Evolutionary conservation across 2,113 vertebrate genomes (phyloP).

Genomic region (Scytalopus superciliaris): DNA sequence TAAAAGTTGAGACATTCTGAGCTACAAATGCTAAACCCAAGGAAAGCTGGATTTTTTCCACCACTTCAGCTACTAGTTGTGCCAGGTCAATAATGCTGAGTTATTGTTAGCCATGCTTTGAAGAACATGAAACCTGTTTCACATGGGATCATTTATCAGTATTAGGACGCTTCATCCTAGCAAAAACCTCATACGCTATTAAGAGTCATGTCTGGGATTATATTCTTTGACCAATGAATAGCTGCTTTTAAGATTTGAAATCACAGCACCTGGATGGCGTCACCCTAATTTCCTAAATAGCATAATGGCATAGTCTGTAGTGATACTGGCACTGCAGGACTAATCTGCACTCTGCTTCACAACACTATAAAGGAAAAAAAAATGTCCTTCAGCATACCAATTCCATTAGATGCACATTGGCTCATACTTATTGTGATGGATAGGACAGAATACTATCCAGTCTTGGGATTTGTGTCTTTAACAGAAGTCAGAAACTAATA

Average conservation of each 20-base stretch:
- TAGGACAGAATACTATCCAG: background rate
- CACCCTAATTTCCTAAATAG: background rate
- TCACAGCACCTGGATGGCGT: background rate
- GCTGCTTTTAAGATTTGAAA: background rate
- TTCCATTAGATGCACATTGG: accelerated
- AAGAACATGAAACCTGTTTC: background rate
- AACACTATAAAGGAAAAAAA: background rate
- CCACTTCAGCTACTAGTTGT: background rate
- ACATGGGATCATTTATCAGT: background rate
- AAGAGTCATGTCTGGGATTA: background rate
- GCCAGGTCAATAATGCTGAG: background rate
- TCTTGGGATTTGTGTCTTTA: background rate
- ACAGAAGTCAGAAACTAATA: background rate
- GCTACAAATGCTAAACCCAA: background rate
- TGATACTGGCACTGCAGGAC: background rate
- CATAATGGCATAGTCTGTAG: background rate
- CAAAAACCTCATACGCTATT: background rate
- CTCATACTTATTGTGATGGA: background rate
- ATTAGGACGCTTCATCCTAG: background rate
- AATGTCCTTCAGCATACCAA: background rate
- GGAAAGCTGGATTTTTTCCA: background rate
- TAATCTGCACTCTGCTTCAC: background rate
- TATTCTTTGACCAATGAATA: background rate
- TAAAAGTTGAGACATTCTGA: background rate
- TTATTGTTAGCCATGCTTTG: background rate